phyloP scores from a whole-genome alignment of 1,140 invertebrate species.

The Trissolcus basalis region DNA sequence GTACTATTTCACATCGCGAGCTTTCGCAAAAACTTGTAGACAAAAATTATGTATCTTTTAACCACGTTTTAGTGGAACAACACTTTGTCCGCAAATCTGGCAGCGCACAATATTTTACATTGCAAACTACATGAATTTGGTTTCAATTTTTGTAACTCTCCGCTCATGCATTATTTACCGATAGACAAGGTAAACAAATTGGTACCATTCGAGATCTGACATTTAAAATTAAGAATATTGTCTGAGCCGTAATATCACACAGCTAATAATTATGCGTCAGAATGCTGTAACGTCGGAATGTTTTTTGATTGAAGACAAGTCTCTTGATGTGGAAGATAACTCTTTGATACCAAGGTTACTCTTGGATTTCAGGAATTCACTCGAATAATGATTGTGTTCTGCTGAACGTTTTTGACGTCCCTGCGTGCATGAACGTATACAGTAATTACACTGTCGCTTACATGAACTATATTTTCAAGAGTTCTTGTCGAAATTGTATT shows the following conservation, averaged over 20 bases:
- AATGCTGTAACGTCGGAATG: not conserved
- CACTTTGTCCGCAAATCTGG: not conserved
- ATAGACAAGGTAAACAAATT: not conserved
- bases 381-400: constrained; percentile 60
- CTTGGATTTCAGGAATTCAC: constrained; percentile 62
- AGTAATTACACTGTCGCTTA: constrained; percentile 33
- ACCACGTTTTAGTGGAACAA: not conserved
- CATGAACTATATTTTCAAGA: constrained; percentile 24
- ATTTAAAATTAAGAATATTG: too few relatives aligned
- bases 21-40: constrained; percentile 1
- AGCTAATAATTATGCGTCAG: constrained; percentile 1
- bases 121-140: too few relatives aligned
- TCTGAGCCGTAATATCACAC: constrained; percentile 1
- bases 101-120: not conserved
- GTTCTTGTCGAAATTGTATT: constrained; percentile 55
- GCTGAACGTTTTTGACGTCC: constrained; percentile 19
- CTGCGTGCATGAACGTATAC: constrained; percentile 47
- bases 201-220: too few relatives aligned
- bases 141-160: too few relatives aligned
- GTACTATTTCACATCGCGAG: not conserved
- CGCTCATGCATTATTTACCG: too few relatives aligned
- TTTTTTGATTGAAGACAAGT: constrained; percentile 1
- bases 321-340: constrained; percentile 6
- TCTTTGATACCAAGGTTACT: constrained; percentile 28
- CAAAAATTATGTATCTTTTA: constrained; percentile 1